These are phyloP conservation scores for Salvelinus sp. DNA, from an alignment of 2,113 vertebrate species.

Conservation along the genomic window DNA sequence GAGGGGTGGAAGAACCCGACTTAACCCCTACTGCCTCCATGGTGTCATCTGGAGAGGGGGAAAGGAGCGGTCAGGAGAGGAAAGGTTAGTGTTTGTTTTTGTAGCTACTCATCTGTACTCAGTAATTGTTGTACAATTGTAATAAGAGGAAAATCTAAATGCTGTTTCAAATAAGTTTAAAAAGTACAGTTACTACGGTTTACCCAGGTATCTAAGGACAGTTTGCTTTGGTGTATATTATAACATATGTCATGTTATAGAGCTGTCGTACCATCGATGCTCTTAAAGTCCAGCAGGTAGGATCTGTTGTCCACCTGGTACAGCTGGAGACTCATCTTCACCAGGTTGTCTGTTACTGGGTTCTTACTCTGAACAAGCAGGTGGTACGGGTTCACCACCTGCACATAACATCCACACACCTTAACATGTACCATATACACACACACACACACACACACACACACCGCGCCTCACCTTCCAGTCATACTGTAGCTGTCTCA, in stretches of 20 bases:
- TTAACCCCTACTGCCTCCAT: slow-evolving; percentile 81
- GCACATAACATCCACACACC: slow-evolving; percentile 2
- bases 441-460: neutral
- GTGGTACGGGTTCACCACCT: slow-evolving; percentile 97
- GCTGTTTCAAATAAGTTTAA: no score
- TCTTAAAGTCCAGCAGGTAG: slow-evolving; percentile 97
- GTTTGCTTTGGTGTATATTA: no score
- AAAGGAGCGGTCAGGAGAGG: no score
- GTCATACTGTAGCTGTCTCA: slow-evolving; percentile 93
- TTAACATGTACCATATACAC: no score
- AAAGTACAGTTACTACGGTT: no score
- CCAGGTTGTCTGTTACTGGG: slow-evolving; percentile 90
- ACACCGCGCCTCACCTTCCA: slow-evolving; percentile 85
- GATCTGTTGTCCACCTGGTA: slow-evolving; percentile 97
- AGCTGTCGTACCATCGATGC: slow-evolving; percentile 85
- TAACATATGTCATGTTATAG: no score
- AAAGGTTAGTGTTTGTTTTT: no score
- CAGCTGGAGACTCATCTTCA: slow-evolving; percentile 98
- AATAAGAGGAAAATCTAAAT: no score
- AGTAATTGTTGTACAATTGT: no score
- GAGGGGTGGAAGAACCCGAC: slow-evolving; percentile 91
- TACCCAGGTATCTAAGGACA: no score
- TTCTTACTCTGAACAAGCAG: slow-evolving; percentile 93
- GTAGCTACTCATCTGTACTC: no score
- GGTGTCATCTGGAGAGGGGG: slow-evolving; percentile 79